Evolutionary conservation across 2,113 vertebrate genomes (phyloP).

Genomic region (Archilochus colubris): DNA sequence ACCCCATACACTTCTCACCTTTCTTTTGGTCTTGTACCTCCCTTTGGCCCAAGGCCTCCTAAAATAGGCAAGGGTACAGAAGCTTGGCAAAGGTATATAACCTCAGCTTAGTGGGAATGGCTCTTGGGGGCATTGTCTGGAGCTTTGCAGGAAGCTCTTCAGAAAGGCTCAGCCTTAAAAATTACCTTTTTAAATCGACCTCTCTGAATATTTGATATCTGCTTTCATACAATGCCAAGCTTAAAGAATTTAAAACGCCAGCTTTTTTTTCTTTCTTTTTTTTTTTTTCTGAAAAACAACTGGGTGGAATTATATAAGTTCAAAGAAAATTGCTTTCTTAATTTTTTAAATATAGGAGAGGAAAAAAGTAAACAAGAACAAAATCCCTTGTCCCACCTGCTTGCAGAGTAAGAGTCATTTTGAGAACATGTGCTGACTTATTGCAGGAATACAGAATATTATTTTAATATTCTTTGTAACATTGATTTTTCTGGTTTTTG

Average conservation of each 20-base stretch:
- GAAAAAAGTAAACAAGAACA: background rate
- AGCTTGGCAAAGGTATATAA: background rate
- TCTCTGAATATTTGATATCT: conserved; percentile 56
- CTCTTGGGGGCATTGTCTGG: background rate
- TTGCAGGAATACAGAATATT: background rate
- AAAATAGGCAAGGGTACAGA: background rate
- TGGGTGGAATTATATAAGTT: background rate
- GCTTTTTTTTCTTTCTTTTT: background rate
- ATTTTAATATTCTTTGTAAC: background rate
- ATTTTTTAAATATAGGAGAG: background rate
- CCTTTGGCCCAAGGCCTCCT: background rate
- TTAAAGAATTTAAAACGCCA: conserved; percentile 42
- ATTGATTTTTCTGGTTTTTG: background rate
- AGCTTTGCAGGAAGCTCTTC: conserved; percentile 23
- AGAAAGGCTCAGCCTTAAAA: conserved; percentile 43
- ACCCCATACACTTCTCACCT: background rate
- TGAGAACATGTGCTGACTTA: background rate
- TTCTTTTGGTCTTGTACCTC: background rate
- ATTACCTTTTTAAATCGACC: conserved; percentile 42
- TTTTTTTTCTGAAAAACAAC: conserved; percentile 13
- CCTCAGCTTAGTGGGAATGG: background rate
- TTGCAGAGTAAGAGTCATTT: background rate
- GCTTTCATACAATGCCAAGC: conserved; percentile 54
- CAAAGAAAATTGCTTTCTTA: background rate
- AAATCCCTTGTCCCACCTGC: background rate